A percentile compares a stretch with the other conserved stretches of the same genome.
phyloP scores from a whole-genome alignment of 64 coral and sea anemone genomes.

The Montipora capricornis region DNA sequence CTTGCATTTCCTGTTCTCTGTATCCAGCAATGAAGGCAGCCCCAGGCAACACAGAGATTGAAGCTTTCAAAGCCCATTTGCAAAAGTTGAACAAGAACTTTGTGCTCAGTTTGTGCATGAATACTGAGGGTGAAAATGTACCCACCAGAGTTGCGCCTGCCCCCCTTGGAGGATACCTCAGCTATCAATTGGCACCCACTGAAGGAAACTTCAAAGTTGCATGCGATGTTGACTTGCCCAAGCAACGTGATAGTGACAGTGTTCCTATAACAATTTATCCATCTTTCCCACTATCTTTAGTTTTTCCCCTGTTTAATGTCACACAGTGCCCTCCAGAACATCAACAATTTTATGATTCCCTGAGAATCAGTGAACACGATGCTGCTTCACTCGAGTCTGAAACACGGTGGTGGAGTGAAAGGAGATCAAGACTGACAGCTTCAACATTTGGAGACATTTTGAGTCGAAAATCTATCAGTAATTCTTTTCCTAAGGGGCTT shows the following conservation, averaged over 20 bases:
- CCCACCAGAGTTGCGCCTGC: constrained; percentile 36
- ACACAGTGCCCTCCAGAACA: constrained; percentile 53
- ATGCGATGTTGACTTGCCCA: constrained; percentile 26
- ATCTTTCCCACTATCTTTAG: constrained; percentile 49
- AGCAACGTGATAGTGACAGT: background rate
- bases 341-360: constrained; percentile 41
- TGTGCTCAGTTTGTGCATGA: constrained; percentile 65
- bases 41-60: constrained; percentile 30
- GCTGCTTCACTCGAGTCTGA: constrained; percentile 16
- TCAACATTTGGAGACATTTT: constrained; percentile 57
- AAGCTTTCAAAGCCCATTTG: constrained; percentile 39
- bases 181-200: constrained; percentile 56
- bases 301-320: constrained; percentile 25
- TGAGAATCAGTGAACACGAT: constrained; percentile 33
- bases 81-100: constrained; percentile 38
- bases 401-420: constrained; percentile 58
- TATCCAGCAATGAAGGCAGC: constrained; percentile 23
- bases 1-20: constrained; percentile 9
- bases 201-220: constrained; percentile 63
- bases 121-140: background rate
- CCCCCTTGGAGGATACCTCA: constrained; percentile 46
- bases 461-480: constrained; percentile 11
- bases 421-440: constrained; percentile 42
- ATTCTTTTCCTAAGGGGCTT: constrained; percentile 26
- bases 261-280: constrained; percentile 15